These are phyloP conservation scores for Neodiprion fabricii DNA, from an alignment of 1,140 invertebrate species.

Conservation along the genomic window DNA sequence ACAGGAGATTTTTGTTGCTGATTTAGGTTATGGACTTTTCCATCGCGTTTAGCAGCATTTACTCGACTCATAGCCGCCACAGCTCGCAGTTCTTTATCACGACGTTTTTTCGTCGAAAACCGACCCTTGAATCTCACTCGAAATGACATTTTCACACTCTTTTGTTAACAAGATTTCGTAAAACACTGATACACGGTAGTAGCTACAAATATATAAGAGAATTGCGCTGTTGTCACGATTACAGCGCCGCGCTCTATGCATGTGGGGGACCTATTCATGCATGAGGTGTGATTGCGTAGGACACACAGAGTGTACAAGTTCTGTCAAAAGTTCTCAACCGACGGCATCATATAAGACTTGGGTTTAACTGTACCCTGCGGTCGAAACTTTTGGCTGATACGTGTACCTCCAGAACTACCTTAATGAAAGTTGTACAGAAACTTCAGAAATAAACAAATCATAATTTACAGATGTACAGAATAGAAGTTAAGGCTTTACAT, in stretches of 20 bases:
- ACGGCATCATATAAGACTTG: slow-evolving; percentile 6
- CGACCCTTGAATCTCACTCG: slow-evolving; percentile 9
- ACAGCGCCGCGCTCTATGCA: background rate
- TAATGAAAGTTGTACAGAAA: no score
- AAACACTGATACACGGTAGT: no score
- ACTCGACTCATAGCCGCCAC: background rate
- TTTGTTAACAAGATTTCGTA: background rate
- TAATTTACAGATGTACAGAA: no score
- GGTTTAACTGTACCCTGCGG: background rate
- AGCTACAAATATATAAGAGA: no score
- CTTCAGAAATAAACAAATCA: no score
- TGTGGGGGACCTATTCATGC: no score
- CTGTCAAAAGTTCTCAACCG: slow-evolving; percentile 1
- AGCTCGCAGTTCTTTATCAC: slow-evolving; percentile 4
- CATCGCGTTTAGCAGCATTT: background rate
- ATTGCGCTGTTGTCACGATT: slow-evolving; percentile 11
- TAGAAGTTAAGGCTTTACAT: no score
- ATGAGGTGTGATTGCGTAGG: background rate
- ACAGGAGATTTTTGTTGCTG: background rate
- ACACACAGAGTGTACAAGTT: slow-evolving; percentile 4
- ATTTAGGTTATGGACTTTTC: background rate
- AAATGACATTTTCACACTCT: background rate
- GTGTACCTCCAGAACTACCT: no score
- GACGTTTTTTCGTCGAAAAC: background rate
- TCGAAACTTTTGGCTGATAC: background rate